Percentiles rank a stretch among this genome's conserved stretches.
phyloP scores from a whole-genome alignment of 35 echinoderm and acorn worm genomes.

The Holothuria glaberrima region DNA sequence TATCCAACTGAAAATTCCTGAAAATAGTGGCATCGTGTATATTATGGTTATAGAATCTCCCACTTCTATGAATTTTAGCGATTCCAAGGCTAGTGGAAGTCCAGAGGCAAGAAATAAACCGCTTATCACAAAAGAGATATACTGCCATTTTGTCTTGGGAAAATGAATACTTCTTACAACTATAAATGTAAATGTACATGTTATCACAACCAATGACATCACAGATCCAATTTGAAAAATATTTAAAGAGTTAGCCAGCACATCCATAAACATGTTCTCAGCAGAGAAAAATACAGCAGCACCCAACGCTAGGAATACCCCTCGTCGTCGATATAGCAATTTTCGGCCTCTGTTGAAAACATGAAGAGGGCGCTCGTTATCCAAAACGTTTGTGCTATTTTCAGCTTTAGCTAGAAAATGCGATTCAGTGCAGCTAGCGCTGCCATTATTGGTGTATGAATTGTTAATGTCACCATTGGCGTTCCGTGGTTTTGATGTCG shows the following conservation, averaged over 20 bases:
- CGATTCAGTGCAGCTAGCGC: neutral
- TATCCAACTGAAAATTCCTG: constrained; percentile 56
- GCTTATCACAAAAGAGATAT: constrained; percentile 26
- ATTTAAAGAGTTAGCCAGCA: neutral
- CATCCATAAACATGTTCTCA: constrained; percentile 50
- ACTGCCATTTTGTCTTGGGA: constrained; percentile 26
- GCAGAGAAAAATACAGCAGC: constrained; percentile 46
- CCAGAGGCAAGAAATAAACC: constrained; percentile 17
- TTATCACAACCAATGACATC: neutral
- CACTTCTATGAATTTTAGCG: constrained; percentile 41
- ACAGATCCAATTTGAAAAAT: constrained; percentile 13
- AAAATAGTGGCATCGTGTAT: constrained; percentile 54
- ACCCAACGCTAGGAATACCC: constrained; percentile 16
- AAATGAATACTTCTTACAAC: neutral
- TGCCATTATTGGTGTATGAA: neutral
- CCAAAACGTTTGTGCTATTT: neutral
- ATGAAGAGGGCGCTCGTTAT: neutral
- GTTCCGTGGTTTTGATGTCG: neutral
- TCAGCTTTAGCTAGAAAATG: neutral
- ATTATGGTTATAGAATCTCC: constrained; percentile 45
- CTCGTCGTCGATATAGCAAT: constrained; percentile 14
- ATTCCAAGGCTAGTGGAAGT: constrained; percentile 26
- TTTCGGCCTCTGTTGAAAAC: neutral
- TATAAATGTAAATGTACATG: neutral
- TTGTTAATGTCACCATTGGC: constrained; percentile 5